phyloP scores from a whole-genome alignment of 2,888 invertebrate genomes.

The Ophioninae sp. region DNA sequence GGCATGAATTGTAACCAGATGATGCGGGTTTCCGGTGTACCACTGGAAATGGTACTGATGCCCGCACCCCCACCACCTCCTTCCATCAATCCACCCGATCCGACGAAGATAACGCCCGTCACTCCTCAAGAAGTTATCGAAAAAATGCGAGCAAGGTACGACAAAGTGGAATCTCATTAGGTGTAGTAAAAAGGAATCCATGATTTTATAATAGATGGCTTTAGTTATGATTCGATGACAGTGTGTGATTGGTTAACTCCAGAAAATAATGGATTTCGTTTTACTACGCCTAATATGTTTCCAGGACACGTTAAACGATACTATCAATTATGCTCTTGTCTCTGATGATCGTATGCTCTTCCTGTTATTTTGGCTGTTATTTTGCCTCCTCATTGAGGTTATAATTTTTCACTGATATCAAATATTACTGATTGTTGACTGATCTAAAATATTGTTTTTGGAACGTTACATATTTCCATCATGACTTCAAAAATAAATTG shows the following conservation, averaged over 20 bases:
- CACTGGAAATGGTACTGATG: conserved; percentile 77
- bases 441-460: too few species aligned
- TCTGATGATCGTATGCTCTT: not conserved
- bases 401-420: too few species aligned
- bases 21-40: conserved; percentile 70
- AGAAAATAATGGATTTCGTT: too few species aligned
- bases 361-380: too few species aligned
- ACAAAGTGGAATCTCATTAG: not conserved
- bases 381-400: too few species aligned
- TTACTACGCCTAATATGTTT: not conserved
- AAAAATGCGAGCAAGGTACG: conserved; percentile 81
- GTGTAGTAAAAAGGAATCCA: too few species aligned
- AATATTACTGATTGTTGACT: too few species aligned
- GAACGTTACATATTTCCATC: too few species aligned
- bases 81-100: conserved; percentile 77
- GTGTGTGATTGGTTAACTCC: too few species aligned
- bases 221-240: too few species aligned
- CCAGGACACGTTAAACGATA: not conserved
- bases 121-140: conserved; percentile 82
- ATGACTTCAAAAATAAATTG: not conserved
- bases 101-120: conserved; percentile 78
- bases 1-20: conserved; percentile 74
- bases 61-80: conserved; percentile 79
- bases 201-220: too few species aligned
- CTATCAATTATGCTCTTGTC: not conserved